Percentiles rank a stretch among this genome's conserved stretches.
These are phyloP conservation scores for Eupithecia insigniata DNA, from an alignment of 2,888 invertebrate genomes.

Conservation along the genomic window DNA sequence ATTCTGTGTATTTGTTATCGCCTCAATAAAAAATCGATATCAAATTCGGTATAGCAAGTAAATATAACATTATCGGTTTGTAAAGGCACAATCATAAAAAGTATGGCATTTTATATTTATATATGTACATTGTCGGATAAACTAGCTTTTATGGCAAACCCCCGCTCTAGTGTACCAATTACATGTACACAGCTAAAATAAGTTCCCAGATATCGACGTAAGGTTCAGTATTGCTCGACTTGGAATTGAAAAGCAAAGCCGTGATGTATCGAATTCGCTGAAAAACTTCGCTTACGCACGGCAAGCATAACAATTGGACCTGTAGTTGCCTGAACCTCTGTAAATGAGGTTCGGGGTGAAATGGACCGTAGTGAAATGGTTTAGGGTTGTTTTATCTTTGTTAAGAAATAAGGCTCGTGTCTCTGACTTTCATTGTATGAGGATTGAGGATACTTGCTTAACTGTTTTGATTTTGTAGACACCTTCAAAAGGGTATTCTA, in stretches of 20 bases:
- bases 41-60: neutral
- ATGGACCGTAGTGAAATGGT: constrained; percentile 4
- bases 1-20: neutral
- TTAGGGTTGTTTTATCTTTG: neutral
- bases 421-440: neutral
- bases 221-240: constrained; percentile 1
- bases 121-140: constrained; percentile 19
- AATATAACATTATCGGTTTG: neutral
- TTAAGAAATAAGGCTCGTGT: neutral
- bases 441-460: neutral
- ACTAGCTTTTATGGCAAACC: constrained; percentile 31
- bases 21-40: neutral
- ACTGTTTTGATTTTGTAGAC: neutral
- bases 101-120: constrained; percentile 18
- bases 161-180: constrained; percentile 24
- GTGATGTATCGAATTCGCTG: constrained; percentile 30
- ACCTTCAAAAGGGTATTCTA: neutral
- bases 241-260: constrained; percentile 2
- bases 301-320: constrained; percentile 37
- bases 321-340: constrained; percentile 11
- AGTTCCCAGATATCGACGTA: neutral
- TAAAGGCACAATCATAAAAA: constrained; percentile 13
- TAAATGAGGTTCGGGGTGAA: neutral
- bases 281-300: constrained; percentile 32
- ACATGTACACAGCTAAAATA: neutral